A percentile compares a stretch with the other conserved stretches of the same genome.
These are phyloP conservation scores for Myxocyprinus asiaticus DNA, from an alignment of 2,113 vertebrate genomes.

Conservation along the genomic window DNA sequence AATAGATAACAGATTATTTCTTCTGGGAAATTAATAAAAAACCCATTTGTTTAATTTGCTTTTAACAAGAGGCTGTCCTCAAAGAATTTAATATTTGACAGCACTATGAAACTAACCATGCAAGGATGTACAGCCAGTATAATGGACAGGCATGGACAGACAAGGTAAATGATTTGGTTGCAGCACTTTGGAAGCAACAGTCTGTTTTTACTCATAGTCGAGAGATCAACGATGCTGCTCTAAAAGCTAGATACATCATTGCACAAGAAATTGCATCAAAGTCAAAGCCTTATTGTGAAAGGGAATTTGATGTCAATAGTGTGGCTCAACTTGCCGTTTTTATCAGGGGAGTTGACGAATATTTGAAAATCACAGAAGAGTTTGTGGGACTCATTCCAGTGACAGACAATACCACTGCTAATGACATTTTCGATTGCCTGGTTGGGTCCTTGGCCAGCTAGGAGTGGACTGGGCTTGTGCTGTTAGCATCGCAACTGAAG, in stretches of 20 bases:
- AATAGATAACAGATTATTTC: too few relatives aligned
- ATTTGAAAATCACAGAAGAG: slow-evolving; percentile 35
- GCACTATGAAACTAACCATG: too few relatives aligned
- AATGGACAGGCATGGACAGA: too few relatives aligned
- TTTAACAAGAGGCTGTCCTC: too few relatives aligned
- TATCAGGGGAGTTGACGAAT: slow-evolving; percentile 35
- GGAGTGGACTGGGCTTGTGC: slow-evolving; percentile 39
- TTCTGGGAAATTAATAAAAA: too few relatives aligned
- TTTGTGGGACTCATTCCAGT: slow-evolving; percentile 33
- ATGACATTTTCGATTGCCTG: slow-evolving; percentile 29
- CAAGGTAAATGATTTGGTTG: too few relatives aligned
- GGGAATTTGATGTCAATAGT: slow-evolving; percentile 34
- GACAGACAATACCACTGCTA: slow-evolving; percentile 26
- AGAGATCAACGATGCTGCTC: too few relatives aligned
- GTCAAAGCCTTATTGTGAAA: slow-evolving; percentile 30
- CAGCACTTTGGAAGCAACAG: too few relatives aligned
- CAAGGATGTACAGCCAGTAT: too few relatives aligned
- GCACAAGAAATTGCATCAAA: slow-evolving; percentile 27
- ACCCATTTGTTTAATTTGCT: too few relatives aligned
- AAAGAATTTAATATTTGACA: too few relatives aligned
- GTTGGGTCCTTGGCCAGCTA: slow-evolving; percentile 24
- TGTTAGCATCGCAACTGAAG: slow-evolving; percentile 47
- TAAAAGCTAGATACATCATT: slow-evolving; percentile 38
- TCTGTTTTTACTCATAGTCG: too few relatives aligned
- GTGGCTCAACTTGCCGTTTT: slow-evolving; percentile 43